phyloP scores from a whole-genome alignment of 2,888 invertebrate genomes.

The Lepidocyrtoides sp. region DNA sequence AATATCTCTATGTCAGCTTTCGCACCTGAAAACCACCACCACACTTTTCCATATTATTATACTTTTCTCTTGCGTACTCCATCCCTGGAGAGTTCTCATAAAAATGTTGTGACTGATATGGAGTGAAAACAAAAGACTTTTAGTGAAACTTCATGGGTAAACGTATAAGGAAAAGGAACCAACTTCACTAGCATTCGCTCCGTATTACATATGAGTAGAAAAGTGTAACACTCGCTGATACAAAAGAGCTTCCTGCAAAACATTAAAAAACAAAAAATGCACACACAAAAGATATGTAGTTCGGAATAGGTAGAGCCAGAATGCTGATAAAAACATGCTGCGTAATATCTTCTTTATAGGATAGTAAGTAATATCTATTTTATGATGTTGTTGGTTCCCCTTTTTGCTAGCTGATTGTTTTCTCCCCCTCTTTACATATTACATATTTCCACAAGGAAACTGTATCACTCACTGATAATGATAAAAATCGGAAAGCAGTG shows the following conservation, averaged over 20 bases:
- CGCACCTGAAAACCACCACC: conserved; percentile 69
- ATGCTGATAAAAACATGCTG: too few relatives aligned
- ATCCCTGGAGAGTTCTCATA: conserved; percentile 61
- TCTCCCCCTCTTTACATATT: neutral
- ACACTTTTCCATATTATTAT: neutral
- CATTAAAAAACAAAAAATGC: conserved; percentile 31
- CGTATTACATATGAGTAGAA: too few relatives aligned
- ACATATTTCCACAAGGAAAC: neutral
- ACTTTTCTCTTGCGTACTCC: conserved; percentile 31
- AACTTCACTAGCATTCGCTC: neutral
- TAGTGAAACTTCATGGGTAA: conserved; percentile 15
- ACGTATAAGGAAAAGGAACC: too few relatives aligned
- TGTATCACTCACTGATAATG: neutral
- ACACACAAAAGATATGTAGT: neutral
- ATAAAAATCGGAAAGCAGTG: neutral
- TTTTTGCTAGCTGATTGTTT: neutral
- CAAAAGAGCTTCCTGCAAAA: neutral
- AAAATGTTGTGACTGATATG: conserved; percentile 55
- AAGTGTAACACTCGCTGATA: neutral
- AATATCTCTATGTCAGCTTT: conserved; percentile 75
- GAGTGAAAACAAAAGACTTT: conserved; percentile 38
- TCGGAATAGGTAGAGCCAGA: too few relatives aligned
- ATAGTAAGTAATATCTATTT: neutral
- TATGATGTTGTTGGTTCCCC: neutral
- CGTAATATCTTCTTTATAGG: too few relatives aligned